Conservation (phyloP, 1,140 invertebrate species). For the Pseudobourletiella spinata region DNA sequence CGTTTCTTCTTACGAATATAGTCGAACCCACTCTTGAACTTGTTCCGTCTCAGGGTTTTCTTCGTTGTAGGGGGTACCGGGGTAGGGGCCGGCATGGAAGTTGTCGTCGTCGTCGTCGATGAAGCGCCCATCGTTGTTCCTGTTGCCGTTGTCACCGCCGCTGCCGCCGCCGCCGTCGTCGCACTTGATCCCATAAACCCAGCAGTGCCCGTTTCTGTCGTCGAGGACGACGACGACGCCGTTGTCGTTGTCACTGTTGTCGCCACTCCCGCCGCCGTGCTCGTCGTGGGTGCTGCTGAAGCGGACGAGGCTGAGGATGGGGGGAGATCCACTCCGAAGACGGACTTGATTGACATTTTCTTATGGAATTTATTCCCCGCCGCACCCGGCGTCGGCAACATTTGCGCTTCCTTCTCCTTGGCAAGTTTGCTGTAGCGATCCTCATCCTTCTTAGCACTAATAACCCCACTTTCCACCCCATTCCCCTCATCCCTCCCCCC, state of each 20-base stretch:
- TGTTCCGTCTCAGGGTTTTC: constrained; percentile 35
- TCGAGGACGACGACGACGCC: too few species aligned
- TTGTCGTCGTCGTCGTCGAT: too few species aligned
- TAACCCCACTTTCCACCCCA: background rate
- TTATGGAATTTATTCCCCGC: constrained; percentile 27
- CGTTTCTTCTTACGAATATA: constrained; percentile 74
- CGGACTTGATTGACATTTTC: constrained; percentile 36
- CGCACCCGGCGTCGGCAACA: constrained; percentile 26
- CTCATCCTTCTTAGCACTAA: constrained; percentile 2
- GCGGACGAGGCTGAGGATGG: constrained; percentile 15
- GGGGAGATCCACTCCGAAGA: constrained; percentile 34
- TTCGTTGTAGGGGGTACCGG: constrained; percentile 21
- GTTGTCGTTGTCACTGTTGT: too few species aligned
- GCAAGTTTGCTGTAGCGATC: constrained; percentile 8
- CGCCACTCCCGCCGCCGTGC: too few species aligned
- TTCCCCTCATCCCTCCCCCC: too few species aligned
- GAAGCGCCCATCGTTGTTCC: too few species aligned
- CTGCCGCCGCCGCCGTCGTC: background rate
- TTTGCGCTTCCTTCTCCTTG: constrained; percentile 16
- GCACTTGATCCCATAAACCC: too few species aligned
- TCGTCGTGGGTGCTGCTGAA: constrained; percentile 4
- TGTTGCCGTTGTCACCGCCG: too few species aligned
- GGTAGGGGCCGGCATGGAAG: too few species aligned
- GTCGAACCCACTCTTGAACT: constrained; percentile 57
- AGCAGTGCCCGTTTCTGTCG: too few species aligned